A percentile compares a stretch with the other conserved stretches of the same genome.
These are phyloP conservation scores for Mergus octosetaceus DNA, from an alignment of 2,797 vertebrate genomes.

Conservation along the genomic window DNA sequence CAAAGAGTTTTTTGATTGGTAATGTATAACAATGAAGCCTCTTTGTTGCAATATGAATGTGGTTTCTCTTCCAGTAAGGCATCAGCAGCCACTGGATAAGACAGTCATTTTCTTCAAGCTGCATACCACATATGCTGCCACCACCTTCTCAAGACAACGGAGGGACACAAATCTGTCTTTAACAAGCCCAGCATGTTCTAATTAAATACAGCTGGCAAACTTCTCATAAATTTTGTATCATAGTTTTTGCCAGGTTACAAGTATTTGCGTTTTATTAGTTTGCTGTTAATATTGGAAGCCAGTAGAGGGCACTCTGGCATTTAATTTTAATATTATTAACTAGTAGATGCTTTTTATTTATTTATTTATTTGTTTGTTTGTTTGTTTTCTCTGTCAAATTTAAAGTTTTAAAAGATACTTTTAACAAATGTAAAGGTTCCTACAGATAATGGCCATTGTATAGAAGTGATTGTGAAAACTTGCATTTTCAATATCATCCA, in stretches of 20 bases:
- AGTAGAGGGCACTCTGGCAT: slow-evolving; percentile 70
- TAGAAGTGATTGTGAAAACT: not conserved
- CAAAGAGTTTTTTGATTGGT: not conserved
- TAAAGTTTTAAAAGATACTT: not conserved
- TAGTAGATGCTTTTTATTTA: not conserved
- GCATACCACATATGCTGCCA: not conserved
- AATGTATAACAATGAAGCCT: not conserved
- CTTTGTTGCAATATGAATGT: not conserved
- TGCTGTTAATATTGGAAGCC: not conserved
- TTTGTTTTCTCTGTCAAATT: not conserved
- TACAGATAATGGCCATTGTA: not conserved
- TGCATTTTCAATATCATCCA: not conserved
- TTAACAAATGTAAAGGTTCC: not conserved
- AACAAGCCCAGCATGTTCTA: not conserved
- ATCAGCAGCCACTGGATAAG: not conserved
- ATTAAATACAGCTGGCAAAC: not conserved
- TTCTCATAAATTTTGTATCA: not conserved
- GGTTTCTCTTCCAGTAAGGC: not conserved
- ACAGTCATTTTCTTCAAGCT: not conserved
- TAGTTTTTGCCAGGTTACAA: rapidly evolving
- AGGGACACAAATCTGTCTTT: not conserved
- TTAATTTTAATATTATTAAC: not conserved
- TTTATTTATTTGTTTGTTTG: rapidly evolving
- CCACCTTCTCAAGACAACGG: not conserved
- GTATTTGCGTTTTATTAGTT: not conserved